A percentile compares a stretch with the other conserved stretches of the same genome.
These are phyloP conservation scores for Pomatostomus ruficeps DNA, from an alignment of 2,113 vertebrate species.

Conservation along the genomic window DNA sequence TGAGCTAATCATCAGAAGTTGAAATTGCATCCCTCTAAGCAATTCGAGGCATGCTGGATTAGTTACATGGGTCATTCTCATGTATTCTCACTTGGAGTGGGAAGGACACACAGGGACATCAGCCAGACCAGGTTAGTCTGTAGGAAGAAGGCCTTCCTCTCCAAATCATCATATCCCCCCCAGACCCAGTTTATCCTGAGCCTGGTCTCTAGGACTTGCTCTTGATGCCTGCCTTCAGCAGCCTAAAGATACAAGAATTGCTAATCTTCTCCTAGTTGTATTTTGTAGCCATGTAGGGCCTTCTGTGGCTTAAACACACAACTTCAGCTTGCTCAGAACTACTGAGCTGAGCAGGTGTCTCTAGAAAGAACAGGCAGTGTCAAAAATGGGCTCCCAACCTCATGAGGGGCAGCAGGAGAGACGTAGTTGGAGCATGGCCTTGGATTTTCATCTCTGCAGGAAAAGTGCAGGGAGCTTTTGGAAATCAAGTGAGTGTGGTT, in stretches of 20 bases:
- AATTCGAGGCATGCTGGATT: not conserved
- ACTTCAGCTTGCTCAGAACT: not conserved
- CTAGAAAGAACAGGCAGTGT: not conserved
- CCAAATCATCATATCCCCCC: not conserved
- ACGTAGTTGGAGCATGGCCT: not conserved
- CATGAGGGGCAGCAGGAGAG: not conserved
- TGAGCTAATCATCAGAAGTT: not conserved
- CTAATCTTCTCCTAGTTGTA: not conserved
- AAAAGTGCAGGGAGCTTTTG: not conserved
- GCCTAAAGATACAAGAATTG: not conserved
- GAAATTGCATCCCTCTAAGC: not conserved
- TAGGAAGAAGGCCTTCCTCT: not conserved
- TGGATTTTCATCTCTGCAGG: not conserved
- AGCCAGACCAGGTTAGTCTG: not conserved
- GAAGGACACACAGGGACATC: not conserved
- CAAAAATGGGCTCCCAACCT: not conserved
- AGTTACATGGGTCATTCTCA: rapidly evolving
- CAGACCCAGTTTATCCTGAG: not conserved
- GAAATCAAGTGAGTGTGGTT: not conserved
- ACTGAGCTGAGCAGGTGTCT: not conserved
- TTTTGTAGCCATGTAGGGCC: not conserved
- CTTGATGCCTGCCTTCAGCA: not conserved
- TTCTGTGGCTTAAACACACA: not conserved
- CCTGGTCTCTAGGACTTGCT: not conserved
- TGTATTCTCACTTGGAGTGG: not conserved